Evolutionary conservation across 1,140 invertebrate species (phyloP), one percentile per base, ranked within the genome.

Genomic region (Drosophila oshimai): DNA sequence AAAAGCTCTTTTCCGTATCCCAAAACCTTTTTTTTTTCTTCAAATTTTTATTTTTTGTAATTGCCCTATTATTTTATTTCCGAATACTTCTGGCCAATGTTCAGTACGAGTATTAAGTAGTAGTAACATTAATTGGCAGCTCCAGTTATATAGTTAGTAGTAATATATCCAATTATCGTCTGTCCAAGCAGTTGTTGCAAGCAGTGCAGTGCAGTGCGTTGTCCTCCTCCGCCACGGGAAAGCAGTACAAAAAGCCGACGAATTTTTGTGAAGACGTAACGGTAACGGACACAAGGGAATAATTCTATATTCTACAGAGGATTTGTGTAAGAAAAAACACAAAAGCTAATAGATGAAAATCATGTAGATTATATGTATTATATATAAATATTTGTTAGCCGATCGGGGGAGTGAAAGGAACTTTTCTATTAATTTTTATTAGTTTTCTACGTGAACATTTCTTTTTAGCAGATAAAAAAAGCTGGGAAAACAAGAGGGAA

Each of bases 351-450:
- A 65, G 42, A 39, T 41, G 13, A 41, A 65, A 65, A 50, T 50
- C 34, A 65, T 49, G 44, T 67, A 67, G 60, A 65, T 65, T 65
- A 65, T 65, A 65, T 65, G n/a, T n/a, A n/a, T n/a, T n/a, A n/a
- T 64, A 65, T 64, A 64, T 47, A 36, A 46, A 64, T 50, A 72
- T 70, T 57, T 69, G 65, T 70, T 68, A 68, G 47, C 62, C 47
- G 37, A 64, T 34, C 44, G 24, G 17, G 54, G 37, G 9, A 36
- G 37, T 60, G 58, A 33, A 37, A 41, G 60, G 24, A 64, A 65
- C 33, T 31, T 18, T 67, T 65, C 12, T 28, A 44, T 13, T 39
- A n/a, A 65, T 20, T 64, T 68, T 18, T 36, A 68, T 45, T 17
- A 45, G 51, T 57, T 77, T 50, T 57, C 31, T 39, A 49, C 24